A percentile compares a stretch with the other conserved stretches of the same genome.
Conservation (phyloP, 2,888 invertebrate genomes). For the Sabellastarte sp. region DNA sequence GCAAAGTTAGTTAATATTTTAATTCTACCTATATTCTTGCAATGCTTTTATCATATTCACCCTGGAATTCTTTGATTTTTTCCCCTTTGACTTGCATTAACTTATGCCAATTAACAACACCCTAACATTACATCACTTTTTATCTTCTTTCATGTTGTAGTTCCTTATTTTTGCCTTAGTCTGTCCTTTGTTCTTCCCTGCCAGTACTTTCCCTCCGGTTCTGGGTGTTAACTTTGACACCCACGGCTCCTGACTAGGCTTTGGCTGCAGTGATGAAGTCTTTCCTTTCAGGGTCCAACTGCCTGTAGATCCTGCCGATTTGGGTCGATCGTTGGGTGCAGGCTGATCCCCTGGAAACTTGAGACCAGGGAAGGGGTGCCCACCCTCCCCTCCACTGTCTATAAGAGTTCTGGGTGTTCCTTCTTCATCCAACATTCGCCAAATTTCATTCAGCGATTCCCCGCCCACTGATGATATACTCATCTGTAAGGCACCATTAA, state of each 20-base stretch:
- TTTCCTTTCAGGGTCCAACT: neutral
- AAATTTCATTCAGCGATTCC: constrained; percentile 46
- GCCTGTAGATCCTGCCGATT: too few relatives aligned
- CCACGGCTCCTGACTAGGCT: neutral
- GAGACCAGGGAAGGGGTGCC: neutral
- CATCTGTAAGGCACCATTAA: constrained; percentile 19
- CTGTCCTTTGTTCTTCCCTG: neutral
- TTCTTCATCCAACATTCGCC: constrained; percentile 48
- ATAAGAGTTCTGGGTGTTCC: neutral
- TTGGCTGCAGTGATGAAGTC: neutral
- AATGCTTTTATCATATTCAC: too few relatives aligned
- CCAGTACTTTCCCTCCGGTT: neutral
- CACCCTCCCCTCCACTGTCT: neutral
- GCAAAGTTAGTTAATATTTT: too few relatives aligned
- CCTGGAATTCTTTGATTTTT: too few relatives aligned
- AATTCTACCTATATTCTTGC: too few relatives aligned
- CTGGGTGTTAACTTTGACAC: neutral
- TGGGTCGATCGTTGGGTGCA: too few relatives aligned
- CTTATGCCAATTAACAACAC: too few relatives aligned
- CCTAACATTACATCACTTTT: neutral
- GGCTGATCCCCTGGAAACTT: neutral
- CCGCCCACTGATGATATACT: constrained; percentile 51
- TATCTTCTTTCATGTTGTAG: neutral
- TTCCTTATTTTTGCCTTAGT: neutral
- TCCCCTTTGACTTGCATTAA: too few relatives aligned